phyloP scores from a whole-genome alignment of 2,797 vertebrate species.

The Spheniscus humboldti region DNA sequence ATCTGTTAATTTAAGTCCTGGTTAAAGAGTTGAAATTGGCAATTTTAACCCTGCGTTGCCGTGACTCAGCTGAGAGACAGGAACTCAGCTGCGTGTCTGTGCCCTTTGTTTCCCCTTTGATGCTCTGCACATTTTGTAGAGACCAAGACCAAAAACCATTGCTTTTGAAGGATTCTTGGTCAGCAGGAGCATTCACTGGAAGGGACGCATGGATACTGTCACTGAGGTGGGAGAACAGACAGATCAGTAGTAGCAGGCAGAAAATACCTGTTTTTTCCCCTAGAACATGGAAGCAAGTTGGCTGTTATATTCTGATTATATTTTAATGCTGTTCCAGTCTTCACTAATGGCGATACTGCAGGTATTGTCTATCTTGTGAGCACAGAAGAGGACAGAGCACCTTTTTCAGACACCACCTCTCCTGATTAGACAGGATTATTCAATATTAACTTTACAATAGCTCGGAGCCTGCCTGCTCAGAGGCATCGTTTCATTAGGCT shows the following conservation, averaged over 20 bases:
- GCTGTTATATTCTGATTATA: background rate
- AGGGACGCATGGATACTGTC: background rate
- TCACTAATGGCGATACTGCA: background rate
- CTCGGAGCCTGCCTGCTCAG: background rate
- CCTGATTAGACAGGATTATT: background rate
- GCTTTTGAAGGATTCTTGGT: background rate
- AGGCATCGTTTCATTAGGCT: background rate
- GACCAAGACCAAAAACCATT: background rate
- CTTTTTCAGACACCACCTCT: background rate
- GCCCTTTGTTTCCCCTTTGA: background rate
- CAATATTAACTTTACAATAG: background rate
- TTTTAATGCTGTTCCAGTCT: background rate
- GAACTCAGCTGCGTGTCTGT: background rate
- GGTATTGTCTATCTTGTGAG: background rate
- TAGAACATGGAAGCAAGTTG: background rate
- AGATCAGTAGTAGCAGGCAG: background rate
- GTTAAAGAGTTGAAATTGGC: background rate
- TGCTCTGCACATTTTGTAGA: background rate
- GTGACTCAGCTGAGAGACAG: background rate
- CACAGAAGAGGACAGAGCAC: background rate
- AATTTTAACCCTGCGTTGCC: background rate
- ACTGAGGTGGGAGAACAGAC: background rate
- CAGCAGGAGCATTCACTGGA: background rate
- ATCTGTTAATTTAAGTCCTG: background rate
- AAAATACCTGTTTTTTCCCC: background rate